Percentiles rank a stretch among this genome's conserved stretches.
These are phyloP conservation scores for Ophonus ardosiacus DNA, from an alignment of 2,888 invertebrate species.

Conservation along the genomic window DNA sequence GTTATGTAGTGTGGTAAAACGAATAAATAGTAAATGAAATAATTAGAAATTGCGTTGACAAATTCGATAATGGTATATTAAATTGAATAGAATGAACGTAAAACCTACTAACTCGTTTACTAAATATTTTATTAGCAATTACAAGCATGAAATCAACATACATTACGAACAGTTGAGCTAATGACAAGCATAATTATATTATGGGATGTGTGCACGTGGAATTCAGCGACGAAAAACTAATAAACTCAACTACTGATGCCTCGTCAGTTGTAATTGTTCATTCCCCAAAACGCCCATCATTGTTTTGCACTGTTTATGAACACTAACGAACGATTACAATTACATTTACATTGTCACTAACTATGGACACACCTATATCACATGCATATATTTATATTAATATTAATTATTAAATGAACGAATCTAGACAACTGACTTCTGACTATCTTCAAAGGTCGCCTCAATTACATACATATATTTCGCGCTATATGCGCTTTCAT, in stretches of 20 bases:
- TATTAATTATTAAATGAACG: too few relatives aligned
- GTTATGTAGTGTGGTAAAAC: neutral
- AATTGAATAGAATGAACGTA: conserved; percentile 4
- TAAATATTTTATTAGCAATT: conserved; percentile 55
- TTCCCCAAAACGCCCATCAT: neutral
- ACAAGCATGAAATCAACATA: conserved; percentile 43
- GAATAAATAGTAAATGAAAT: neutral
- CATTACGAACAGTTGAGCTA: conserved; percentile 39
- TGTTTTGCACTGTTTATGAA: neutral
- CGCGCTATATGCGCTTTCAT: too few relatives aligned
- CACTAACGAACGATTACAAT: neutral
- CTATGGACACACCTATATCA: neutral
- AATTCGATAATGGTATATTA: neutral
- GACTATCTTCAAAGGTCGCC: too few relatives aligned
- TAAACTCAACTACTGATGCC: neutral
- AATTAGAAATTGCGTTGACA: neutral
- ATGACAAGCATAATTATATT: conserved; percentile 50
- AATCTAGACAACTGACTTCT: too few relatives aligned
- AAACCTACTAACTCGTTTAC: conserved; percentile 43
- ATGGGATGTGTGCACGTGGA: conserved; percentile 10
- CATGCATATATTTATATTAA: neutral
- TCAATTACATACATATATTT: too few relatives aligned
- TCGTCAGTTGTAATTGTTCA: neutral
- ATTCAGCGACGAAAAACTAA: neutral
- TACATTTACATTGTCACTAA: neutral